A percentile compares a stretch with the other conserved stretches of the same genome.
phyloP scores from a whole-genome alignment of 1,140 invertebrate species.

The Bombus breviceps region DNA sequence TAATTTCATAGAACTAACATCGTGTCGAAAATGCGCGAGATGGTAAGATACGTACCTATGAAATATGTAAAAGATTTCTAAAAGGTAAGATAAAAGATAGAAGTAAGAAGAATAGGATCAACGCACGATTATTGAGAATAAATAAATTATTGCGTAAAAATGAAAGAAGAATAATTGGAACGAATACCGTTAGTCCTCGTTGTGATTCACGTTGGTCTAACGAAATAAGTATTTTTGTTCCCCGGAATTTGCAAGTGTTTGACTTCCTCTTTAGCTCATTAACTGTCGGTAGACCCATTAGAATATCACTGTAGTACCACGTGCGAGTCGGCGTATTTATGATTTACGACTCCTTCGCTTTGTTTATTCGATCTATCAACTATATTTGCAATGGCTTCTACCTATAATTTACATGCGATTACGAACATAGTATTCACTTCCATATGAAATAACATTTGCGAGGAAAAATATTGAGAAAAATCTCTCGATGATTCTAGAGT shows the following conservation, averaged over 20 bases:
- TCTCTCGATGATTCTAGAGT: not conserved
- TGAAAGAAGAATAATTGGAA: not conserved
- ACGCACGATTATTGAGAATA: too few species aligned
- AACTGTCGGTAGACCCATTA: not conserved
- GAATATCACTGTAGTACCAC: not conserved
- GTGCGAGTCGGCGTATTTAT: conserved; percentile 9
- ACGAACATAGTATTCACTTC: not conserved
- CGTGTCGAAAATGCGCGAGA: too few species aligned
- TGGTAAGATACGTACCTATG: too few species aligned
- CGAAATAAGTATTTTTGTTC: not conserved
- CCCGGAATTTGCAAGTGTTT: not conserved
- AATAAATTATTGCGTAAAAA: not conserved
- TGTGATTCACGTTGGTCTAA: not conserved
- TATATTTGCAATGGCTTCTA: not conserved
- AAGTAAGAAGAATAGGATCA: too few species aligned
- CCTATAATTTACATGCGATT: not conserved
- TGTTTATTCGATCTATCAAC: not conserved
- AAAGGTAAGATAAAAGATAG: too few species aligned
- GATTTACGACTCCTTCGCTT: conserved; percentile 2
- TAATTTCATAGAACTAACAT: too few species aligned
- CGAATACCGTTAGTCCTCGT: not conserved
- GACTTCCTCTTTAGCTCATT: conserved; percentile 19
- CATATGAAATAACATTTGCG: not conserved
- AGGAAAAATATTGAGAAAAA: not conserved
- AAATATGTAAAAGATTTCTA: too few species aligned